These are phyloP conservation scores for Himalopsyche japonica DNA, from an alignment of 2,888 invertebrate species.

Conservation along the genomic window DNA sequence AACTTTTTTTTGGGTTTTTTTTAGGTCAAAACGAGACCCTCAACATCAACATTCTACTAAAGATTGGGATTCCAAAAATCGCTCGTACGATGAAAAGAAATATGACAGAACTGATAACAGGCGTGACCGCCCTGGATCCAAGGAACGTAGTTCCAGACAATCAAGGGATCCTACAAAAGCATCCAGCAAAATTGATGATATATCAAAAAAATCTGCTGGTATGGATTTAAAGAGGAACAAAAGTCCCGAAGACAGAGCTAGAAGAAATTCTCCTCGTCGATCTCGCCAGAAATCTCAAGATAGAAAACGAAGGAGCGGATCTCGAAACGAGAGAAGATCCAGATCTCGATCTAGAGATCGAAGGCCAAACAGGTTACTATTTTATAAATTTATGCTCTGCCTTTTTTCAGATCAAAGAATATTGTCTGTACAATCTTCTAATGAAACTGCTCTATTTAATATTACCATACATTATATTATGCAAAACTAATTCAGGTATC, in stretches of 20 bases:
- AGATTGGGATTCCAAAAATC: background rate
- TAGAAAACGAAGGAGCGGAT: conserved; percentile 25
- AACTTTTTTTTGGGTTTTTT: background rate
- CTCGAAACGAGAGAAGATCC: background rate
- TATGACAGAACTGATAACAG: background rate
- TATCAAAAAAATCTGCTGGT: conserved; percentile 39
- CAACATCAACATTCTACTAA: background rate
- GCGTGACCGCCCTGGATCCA: conserved; percentile 41
- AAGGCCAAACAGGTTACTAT: conserved; percentile 19
- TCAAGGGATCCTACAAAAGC: conserved; percentile 15
- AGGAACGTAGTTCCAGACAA: conserved; percentile 41
- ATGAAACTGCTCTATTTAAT: no score
- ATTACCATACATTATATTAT: no score
- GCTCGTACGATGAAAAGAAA: conserved; percentile 22
- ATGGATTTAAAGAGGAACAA: conserved; percentile 41
- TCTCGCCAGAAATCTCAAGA: conserved; percentile 29
- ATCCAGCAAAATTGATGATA: conserved; percentile 21
- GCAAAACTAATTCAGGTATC: no score
- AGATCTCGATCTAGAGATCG: conserved; percentile 32
- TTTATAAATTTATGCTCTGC: no score
- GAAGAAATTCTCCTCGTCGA: conserved; percentile 29
- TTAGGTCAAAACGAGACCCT: background rate
- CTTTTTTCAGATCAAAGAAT: no score
- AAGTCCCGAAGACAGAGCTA: conserved; percentile 13
- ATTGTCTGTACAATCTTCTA: no score